Base-by-base conservation (phyloP, 2,888 invertebrate genomes). In the Elysia crispata region DNA sequence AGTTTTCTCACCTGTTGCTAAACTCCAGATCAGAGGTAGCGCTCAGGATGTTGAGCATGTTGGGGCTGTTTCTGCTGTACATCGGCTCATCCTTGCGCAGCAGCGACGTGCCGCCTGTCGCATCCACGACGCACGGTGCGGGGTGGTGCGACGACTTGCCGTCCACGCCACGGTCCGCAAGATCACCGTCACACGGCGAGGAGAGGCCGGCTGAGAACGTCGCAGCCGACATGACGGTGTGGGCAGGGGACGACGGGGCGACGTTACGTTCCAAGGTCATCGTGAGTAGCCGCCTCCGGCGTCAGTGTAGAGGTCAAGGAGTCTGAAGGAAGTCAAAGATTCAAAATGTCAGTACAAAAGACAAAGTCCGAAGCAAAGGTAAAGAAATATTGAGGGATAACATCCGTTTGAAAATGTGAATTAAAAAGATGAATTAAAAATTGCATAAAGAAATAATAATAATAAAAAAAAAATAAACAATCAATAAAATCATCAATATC, bases 11-110 rank as follows among this genome's bases (percentile, higher is more conserved):
- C 92, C 91, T 91, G 84, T 91, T 91, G 6, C 90, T 86, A 84
- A 91, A 91, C 79, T 91, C 91, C 75, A 90, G 87, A 83, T 91
- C 91, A 0, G 90, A 89, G 84, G 91, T 91, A 77, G 87, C 88
- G 64, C 90, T 90, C 50, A 91, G 87, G 28, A 92, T 88, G 80
- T 91, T 90, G 75, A 92, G 88, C 8, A 90, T 90, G 76, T 90
- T 90, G 0, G 92, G 92, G 76, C 89, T 90, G 86, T 92, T 91
- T 33, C 91, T 83, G 82, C 91, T 91, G 86, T 91, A 86, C 77
- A 92, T 90, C n/a, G 91, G 91, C 82, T 91, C 91, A 85, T 91
- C 91, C 77, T 87, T 88, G 77, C 86, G 86, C 31, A 87, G 85
- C 75, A 85, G 81, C 69, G 86, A 85, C 73, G 86, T 78, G 31